A percentile compares a stretch with the other conserved stretches of the same genome.
Evolutionary conservation across 2,888 invertebrate species (phyloP).

Genomic region (Drosophila gaucha): DNA sequence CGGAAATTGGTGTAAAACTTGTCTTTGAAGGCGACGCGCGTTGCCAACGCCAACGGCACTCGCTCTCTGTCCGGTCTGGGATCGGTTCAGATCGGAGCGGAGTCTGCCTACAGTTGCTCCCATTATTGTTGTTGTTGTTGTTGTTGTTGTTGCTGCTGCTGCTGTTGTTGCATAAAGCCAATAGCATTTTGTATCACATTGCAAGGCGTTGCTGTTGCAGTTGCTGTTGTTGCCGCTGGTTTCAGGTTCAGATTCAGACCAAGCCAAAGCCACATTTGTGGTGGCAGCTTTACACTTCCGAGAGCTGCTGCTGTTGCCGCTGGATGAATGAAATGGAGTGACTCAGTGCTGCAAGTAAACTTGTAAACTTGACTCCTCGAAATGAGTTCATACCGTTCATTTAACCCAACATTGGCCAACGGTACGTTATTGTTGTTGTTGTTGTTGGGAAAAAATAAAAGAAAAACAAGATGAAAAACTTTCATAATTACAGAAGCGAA

Average conservation of each 20-base stretch:
- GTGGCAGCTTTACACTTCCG: slow-evolving; percentile 74
- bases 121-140: slow-evolving; percentile 51
- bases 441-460: slow-evolving; percentile 4
- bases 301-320: slow-evolving; percentile 39
- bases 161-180: slow-evolving; percentile 62
- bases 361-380: slow-evolving; percentile 72
- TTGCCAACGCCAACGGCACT: slow-evolving; percentile 55
- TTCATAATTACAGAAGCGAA: slow-evolving; percentile 66
- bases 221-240: slow-evolving; percentile 39
- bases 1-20: slow-evolving; percentile 77
- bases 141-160: slow-evolving; percentile 23
- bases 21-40: slow-evolving; percentile 60
- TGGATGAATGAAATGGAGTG: slow-evolving; percentile 67
- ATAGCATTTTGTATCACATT: slow-evolving; percentile 71
- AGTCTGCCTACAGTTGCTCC: slow-evolving; percentile 42
- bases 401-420: slow-evolving; percentile 49
- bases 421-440: slow-evolving; percentile 23
- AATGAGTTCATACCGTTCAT: slow-evolving; percentile 76
- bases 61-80: slow-evolving; percentile 35
- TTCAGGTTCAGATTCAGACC: slow-evolving; percentile 64
- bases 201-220: slow-evolving; percentile 64
- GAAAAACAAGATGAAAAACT: slow-evolving; percentile 58
- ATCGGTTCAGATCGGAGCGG: slow-evolving; percentile 17
- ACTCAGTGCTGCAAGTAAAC: slow-evolving; percentile 63
- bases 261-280: slow-evolving; percentile 62